Conservation (phyloP, 2,113 vertebrate genomes). For the Micronisus gabar region DNA sequence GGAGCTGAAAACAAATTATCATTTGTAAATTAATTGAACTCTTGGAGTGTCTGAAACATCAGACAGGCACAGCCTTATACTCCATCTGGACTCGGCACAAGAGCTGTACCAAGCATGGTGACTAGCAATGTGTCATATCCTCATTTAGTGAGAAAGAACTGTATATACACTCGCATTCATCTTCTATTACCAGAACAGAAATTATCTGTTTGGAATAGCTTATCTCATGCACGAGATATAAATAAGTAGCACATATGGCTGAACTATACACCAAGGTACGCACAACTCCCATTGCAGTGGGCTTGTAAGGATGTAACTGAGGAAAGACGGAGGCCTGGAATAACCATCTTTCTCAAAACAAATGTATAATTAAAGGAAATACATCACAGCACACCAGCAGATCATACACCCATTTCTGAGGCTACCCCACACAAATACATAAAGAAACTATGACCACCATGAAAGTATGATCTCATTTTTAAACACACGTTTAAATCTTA, state of each 20-base stretch:
- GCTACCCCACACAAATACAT: not conserved
- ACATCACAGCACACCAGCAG: not conserved
- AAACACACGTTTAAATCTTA: constrained; percentile 15
- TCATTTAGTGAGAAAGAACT: not conserved
- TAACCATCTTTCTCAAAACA: not conserved
- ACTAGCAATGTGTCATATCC: constrained; percentile 10
- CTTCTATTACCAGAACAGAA: not conserved
- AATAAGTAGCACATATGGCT: constrained; percentile 24
- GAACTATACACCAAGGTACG: not conserved
- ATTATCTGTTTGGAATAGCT: not conserved
- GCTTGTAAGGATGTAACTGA: not conserved
- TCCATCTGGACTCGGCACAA: not conserved
- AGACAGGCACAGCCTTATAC: not conserved
- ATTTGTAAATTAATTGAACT: constrained; percentile 3
- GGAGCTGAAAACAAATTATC: not conserved
- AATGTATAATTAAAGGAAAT: constrained; percentile 34
- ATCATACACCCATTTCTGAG: not conserved
- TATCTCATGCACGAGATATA: constrained; percentile 10
- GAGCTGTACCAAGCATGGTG: not conserved
- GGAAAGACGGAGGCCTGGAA: not conserved
- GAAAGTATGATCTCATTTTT: constrained; percentile 54
- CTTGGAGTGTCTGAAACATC: not conserved
- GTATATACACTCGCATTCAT: not conserved
- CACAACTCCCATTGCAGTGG: not conserved
- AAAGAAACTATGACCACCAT: not conserved